A percentile compares a stretch with the other conserved stretches of the same genome.
Conservation (phyloP, 2,113 vertebrate genomes). For the Zosterops japonicus region DNA sequence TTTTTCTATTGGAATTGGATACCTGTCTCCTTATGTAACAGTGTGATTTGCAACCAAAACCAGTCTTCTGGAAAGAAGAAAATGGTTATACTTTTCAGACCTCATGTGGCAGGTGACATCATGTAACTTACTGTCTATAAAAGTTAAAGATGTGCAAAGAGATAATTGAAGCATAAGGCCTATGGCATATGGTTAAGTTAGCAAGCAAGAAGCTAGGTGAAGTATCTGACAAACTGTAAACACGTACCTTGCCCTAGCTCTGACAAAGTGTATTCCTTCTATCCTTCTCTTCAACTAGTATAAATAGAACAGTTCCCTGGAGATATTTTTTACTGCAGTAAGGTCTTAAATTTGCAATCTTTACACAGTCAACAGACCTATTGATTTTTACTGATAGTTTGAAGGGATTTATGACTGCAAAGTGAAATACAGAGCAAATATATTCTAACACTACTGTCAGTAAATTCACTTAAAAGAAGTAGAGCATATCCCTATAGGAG, state of each 20-base stretch:
- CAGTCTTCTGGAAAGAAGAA: neutral
- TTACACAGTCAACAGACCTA: neutral
- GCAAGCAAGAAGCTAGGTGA: neutral
- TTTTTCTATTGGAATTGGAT: neutral
- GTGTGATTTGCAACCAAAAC: neutral
- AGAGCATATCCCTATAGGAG: neutral
- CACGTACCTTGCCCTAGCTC: neutral
- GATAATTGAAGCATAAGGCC: neutral
- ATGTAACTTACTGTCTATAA: neutral
- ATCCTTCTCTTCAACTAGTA: neutral
- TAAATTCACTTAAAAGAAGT: neutral
- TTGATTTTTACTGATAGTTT: constrained; percentile 35
- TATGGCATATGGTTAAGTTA: neutral
- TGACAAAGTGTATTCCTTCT: neutral
- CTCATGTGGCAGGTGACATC: neutral
- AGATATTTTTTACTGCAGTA: neutral
- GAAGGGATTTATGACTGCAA: constrained; percentile 1
- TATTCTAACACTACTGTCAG: neutral
- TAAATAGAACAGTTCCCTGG: neutral
- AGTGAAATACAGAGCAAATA: neutral
- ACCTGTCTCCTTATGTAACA: neutral
- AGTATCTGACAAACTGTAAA: neutral
- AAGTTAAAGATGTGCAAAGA: neutral
- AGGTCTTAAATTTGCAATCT: neutral
- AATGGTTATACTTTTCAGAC: neutral